These are phyloP conservation scores for Eleginops maclovinus DNA, from an alignment of 2,113 vertebrate genomes.

Conservation along the genomic window DNA sequence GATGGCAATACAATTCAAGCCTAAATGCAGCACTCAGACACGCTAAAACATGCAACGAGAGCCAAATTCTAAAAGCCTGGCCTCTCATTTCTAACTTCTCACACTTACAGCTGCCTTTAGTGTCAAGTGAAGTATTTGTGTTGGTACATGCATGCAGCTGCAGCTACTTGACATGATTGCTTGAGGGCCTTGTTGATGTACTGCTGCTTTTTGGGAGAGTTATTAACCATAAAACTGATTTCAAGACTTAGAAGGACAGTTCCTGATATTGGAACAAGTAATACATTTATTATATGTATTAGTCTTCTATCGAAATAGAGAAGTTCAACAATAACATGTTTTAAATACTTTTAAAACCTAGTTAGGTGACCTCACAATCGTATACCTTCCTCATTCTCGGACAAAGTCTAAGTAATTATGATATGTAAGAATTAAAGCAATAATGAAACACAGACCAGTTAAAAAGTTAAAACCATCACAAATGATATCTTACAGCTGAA, in stretches of 20 bases:
- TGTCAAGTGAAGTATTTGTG: conserved; percentile 2
- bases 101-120: conserved; percentile 17
- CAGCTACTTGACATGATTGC: not conserved
- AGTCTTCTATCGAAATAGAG: too few species aligned
- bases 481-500: too few species aligned
- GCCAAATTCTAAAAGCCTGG: not conserved
- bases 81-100: not conserved
- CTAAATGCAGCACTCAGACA: not conserved
- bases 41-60: not conserved
- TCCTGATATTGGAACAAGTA: not conserved
- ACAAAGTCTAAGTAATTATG: not conserved
- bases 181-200: not conserved
- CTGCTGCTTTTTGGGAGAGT: not conserved
- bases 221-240: not conserved
- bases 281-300: not conserved
- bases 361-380: not conserved
- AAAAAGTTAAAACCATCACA: too few species aligned
- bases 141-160: conserved; percentile 33
- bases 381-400: not conserved
- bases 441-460: too few species aligned
- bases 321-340: too few species aligned
- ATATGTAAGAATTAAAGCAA: not conserved
- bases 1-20: not conserved
- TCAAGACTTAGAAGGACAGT: too few species aligned
- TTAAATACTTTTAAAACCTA: too few species aligned